phyloP scores from a whole-genome alignment of 2,113 vertebrate species.

The Centrocercus urophasianus region DNA sequence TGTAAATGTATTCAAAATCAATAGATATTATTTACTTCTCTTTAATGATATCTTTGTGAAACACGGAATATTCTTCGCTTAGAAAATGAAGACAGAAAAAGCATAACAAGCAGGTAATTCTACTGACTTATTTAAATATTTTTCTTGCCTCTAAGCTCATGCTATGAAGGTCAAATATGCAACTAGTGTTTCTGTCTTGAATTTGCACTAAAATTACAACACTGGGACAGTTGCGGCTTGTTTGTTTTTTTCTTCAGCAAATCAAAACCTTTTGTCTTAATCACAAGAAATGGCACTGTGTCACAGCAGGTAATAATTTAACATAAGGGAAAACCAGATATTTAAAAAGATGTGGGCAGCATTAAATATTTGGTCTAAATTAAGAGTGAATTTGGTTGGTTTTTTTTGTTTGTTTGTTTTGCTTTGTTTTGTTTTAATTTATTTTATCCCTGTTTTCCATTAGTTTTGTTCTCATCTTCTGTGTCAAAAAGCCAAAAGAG shows the following conservation, averaged over 20 bases:
- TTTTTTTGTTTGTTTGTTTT: neutral
- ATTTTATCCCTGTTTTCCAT: neutral
- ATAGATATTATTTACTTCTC: neutral
- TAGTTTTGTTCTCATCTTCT: slow-evolving; percentile 30
- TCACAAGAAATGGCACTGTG: neutral
- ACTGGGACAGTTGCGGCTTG: neutral
- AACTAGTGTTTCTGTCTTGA: neutral
- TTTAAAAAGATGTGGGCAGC: neutral
- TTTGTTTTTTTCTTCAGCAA: neutral
- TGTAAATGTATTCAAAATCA: neutral
- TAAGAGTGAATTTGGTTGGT: neutral
- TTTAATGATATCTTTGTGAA: neutral
- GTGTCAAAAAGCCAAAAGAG: neutral
- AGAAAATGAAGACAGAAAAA: neutral
- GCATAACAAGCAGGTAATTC: neutral
- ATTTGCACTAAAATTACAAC: neutral
- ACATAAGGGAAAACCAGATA: neutral
- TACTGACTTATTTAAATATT: neutral
- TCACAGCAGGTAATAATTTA: slow-evolving; percentile 41
- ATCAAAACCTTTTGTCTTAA: slow-evolving; percentile 14
- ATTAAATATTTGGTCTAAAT: slow-evolving; percentile 41
- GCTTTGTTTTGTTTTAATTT: neutral
- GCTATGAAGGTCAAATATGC: neutral
- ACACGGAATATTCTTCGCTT: neutral
- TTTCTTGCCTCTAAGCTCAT: neutral